Conservation (phyloP, 2,113 vertebrate genomes). For the Oryzias melastigma region DNA sequence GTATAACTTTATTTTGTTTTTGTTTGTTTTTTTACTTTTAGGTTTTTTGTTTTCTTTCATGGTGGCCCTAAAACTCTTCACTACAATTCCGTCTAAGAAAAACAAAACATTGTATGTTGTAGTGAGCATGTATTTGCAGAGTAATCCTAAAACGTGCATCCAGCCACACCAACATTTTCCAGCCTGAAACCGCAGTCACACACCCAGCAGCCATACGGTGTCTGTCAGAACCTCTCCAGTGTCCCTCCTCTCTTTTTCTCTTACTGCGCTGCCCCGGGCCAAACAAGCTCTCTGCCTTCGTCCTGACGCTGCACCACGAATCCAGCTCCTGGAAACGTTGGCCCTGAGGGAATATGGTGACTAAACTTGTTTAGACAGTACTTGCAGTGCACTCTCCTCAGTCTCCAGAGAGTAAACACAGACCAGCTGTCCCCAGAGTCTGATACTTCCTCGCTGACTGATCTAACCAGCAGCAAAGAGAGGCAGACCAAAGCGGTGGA, state of each 20-base stretch:
- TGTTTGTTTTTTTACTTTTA: too few relatives aligned
- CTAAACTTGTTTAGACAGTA: slow-evolving; percentile 69
- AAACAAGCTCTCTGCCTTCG: slow-evolving; percentile 44
- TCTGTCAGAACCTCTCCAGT: slow-evolving; percentile 47
- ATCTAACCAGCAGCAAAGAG: slow-evolving; percentile 52
- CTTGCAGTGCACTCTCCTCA: slow-evolving; percentile 53
- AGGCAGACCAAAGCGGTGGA: slow-evolving; percentile 29
- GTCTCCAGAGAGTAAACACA: slow-evolving; percentile 67
- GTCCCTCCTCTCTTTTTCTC: slow-evolving; percentile 34
- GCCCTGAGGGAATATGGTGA: slow-evolving; percentile 61
- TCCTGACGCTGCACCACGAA: slow-evolving; percentile 56
- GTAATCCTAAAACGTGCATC: slow-evolving; percentile 7
- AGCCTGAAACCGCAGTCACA: slow-evolving; percentile 35
- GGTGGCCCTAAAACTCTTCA: too few relatives aligned
- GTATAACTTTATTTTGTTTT: too few relatives aligned
- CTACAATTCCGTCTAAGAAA: too few relatives aligned
- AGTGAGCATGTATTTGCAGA: neutral
- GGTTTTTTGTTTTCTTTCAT: too few relatives aligned
- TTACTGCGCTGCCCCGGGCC: slow-evolving; percentile 32
- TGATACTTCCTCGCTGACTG: slow-evolving; percentile 54
- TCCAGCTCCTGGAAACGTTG: slow-evolving; percentile 53
- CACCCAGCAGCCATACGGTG: slow-evolving; percentile 54
- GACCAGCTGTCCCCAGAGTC: slow-evolving; percentile 68
- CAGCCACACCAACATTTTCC: slow-evolving; percentile 4
- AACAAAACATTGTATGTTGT: slow-evolving; percentile 5